These are phyloP conservation scores for Sardinella longiceps DNA, from an alignment of 2,797 vertebrate species.

Conservation along the genomic window DNA sequence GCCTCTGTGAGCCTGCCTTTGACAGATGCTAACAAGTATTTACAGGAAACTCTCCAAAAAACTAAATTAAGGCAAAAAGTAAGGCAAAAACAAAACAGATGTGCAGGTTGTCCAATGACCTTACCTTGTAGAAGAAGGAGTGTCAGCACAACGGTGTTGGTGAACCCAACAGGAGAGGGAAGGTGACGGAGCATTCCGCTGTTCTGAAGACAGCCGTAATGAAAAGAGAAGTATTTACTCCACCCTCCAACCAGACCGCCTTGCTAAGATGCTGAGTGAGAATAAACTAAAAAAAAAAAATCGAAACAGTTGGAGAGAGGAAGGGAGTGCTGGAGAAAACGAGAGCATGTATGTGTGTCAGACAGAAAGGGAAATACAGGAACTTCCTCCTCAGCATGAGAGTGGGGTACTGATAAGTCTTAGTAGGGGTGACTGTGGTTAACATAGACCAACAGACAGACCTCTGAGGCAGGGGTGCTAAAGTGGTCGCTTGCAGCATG, in stretches of 20 bases:
- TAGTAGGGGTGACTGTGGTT: neutral
- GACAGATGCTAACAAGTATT: neutral
- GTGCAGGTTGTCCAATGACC: neutral
- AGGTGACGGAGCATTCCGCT: neutral
- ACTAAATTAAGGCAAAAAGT: neutral
- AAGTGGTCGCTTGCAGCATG: neutral
- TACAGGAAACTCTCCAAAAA: neutral
- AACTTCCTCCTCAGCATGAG: neutral
- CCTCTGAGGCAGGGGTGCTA: neutral
- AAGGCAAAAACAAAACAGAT: neutral
- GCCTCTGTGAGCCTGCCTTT: no score
- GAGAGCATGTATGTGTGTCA: no score
- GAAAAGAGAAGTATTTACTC: neutral
- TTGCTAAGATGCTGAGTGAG: neutral
- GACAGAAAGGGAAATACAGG: neutral
- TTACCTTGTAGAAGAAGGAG: conserved; percentile 15
- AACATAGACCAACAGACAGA: neutral
- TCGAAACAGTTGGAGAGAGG: no score
- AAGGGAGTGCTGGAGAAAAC: no score
- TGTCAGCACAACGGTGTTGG: neutral
- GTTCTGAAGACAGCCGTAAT: neutral
- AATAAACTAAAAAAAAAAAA: no score
- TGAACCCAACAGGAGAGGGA: neutral
- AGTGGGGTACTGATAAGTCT: neutral
- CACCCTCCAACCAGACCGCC: neutral